Percentiles rank a stretch among this genome's conserved stretches.
These are phyloP conservation scores for Eonycteris spelaea DNA, from an alignment of 2,113 vertebrate species.

Conservation along the genomic window DNA sequence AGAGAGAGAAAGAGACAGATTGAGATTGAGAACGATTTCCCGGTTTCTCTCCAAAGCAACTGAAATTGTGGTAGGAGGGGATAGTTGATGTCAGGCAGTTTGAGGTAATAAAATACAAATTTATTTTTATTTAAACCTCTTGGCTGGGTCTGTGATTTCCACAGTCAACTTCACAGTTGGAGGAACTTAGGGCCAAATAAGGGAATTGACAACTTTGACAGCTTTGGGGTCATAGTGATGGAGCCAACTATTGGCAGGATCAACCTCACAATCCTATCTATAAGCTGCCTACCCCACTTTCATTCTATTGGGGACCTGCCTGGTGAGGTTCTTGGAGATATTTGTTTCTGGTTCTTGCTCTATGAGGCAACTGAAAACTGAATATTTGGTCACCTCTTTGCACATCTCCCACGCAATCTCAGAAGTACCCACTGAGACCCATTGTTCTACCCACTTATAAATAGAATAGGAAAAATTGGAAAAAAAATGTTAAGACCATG, in stretches of 20 bases:
- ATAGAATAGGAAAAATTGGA: not conserved
- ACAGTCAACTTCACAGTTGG: not conserved
- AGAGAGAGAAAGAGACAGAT: not conserved
- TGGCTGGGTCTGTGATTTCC: not conserved
- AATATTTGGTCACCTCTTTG: not conserved
- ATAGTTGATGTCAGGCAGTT: not conserved
- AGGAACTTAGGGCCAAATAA: not conserved
- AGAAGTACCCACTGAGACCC: not conserved
- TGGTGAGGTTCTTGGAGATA: not conserved
- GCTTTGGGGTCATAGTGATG: not conserved
- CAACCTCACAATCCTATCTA: not conserved
- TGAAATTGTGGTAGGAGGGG: not conserved
- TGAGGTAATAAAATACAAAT: not conserved
- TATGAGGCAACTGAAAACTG: not conserved
- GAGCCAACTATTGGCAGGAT: not conserved
- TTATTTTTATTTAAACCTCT: not conserved
- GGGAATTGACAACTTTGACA: not conserved
- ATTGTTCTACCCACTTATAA: not conserved
- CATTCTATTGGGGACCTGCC: not conserved
- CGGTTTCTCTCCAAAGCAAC: not conserved
- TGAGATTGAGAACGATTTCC: not conserved
- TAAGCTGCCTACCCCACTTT: not conserved
- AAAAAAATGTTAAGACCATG: not conserved
- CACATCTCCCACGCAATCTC: not conserved
- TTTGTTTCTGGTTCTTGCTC: not conserved